Evolutionary conservation across 2,888 invertebrate species (phyloP).

Genomic region (Sycophila texana): DNA sequence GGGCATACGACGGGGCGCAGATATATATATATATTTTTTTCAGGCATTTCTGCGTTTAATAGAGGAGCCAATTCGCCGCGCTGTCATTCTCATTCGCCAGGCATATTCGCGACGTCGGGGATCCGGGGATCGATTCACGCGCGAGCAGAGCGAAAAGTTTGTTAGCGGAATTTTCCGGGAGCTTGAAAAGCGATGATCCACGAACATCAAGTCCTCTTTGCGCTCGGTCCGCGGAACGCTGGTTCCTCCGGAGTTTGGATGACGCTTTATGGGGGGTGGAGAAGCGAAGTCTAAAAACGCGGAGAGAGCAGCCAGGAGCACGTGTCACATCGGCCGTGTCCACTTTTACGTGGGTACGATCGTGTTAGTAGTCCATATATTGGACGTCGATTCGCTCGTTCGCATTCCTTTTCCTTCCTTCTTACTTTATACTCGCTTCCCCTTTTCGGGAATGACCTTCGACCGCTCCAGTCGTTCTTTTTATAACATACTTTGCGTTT

Average conservation of each 20-base stretch:
- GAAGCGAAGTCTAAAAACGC: background rate
- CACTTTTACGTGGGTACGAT: background rate
- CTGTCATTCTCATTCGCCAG: background rate
- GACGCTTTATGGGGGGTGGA: background rate
- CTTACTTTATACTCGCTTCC: background rate
- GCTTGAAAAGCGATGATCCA: conserved; percentile 34
- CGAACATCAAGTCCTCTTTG: background rate
- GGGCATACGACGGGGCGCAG: too few species aligned
- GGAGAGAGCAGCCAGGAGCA: conserved; percentile 7
- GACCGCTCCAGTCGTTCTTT: background rate
- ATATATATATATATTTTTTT: too few species aligned
- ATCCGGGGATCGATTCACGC: background rate
- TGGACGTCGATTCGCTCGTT: conserved; percentile 54
- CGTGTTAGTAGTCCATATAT: conserved; percentile 30
- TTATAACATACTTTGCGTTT: background rate
- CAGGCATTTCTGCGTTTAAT: conserved; percentile 6
- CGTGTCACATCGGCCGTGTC: background rate
- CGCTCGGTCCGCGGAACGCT: conserved; percentile 5
- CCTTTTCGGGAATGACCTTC: background rate
- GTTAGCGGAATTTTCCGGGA: conserved; percentile 11
- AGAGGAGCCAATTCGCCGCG: conserved; percentile 6
- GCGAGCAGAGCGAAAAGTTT: conserved; percentile 26
- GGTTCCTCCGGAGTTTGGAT: background rate
- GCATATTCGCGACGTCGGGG: background rate
- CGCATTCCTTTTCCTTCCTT: background rate